Base-by-base conservation (phyloP, 2,797 vertebrate species). In the Ctenopoma kingsleyae region DNA sequence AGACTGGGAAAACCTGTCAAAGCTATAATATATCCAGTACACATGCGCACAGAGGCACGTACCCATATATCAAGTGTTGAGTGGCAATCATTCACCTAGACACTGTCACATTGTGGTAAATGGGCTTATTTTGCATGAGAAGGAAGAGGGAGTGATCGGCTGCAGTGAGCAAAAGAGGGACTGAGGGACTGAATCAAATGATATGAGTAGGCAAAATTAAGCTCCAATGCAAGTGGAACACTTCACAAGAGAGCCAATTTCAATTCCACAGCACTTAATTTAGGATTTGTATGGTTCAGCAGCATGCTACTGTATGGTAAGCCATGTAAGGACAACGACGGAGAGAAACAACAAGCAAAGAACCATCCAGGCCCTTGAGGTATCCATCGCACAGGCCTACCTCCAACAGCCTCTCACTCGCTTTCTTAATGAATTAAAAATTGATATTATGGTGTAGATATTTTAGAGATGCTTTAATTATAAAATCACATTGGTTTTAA, bases 181-280 rank as follows among this genome's bases (percentile, higher is more conserved):
- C 83, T 79, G 71, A 76, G 86, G 84, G 82, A 88, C 87, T 87
- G 85, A 92, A 91, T 91, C 76, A 89, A 94, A 93, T 90, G 84
- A 93, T 93, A 90, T 87, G 88, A 94, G 91, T 91, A 90, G 90
- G 90, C 91, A 94, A 93, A 94, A 92, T 92, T 89, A 89, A 94
- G 93, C 91, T 89, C 82, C 80, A 83, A 84, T 90, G 90, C 85
- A 93, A 94, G 91, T 93, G 91, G 91, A 91, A 88, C 91, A 94
- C 93, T 93, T 92, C 92, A 93, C 90, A 89, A 87, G 89, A 95
- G 92, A 93, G 89, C 86, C 89, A 86, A 90, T 91, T 92, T 90
- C 88, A 92, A 91, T 93, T 92, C 91, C 88, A 86, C 84, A 88
- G 81, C 90, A 91, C 88, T 93, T 92, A 82, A 94, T 93, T 94